These are phyloP conservation scores for Glaucopsyche alexis DNA, from an alignment of 2,888 invertebrate genomes.

Conservation along the genomic window DNA sequence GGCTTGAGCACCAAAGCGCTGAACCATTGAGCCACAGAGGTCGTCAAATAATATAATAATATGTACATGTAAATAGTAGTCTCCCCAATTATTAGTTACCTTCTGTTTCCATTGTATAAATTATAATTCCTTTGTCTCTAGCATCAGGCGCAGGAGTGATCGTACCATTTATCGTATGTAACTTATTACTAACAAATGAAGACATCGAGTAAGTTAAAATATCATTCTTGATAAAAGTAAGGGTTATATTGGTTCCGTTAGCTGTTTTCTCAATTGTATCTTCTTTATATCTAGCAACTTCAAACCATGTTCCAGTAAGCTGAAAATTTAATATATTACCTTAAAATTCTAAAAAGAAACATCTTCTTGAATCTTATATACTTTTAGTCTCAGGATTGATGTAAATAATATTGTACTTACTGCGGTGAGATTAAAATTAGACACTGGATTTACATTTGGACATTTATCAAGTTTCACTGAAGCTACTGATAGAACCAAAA, in stretches of 20 bases:
- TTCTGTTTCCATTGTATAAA: conserved; percentile 11
- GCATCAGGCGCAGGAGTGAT: not conserved
- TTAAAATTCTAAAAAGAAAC: too few relatives aligned
- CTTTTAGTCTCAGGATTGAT: too few relatives aligned
- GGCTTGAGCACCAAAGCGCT: too few relatives aligned
- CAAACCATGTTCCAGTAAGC: not conserved
- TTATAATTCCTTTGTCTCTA: not conserved
- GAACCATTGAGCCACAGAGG: too few relatives aligned
- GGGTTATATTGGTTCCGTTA: not conserved
- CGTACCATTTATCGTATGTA: not conserved
- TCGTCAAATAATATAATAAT: too few relatives aligned
- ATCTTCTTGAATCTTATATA: not conserved
- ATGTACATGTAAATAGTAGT: too few relatives aligned
- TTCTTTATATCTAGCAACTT: conserved; percentile 15
- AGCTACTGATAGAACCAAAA: not conserved
- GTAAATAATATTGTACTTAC: too few relatives aligned
- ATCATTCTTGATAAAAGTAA: not conserved
- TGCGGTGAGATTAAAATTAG: not conserved
- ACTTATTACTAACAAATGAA: conserved; percentile 3
- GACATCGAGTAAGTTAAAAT: not conserved
- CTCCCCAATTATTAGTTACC: not conserved
- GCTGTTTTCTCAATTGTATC: not conserved
- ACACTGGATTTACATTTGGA: not conserved
- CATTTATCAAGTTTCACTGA: not conserved
- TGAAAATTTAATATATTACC: not conserved